A percentile compares a stretch with the other conserved stretches of the same genome.
Conservation (phyloP, 2,888 invertebrate genomes). For the Hedya salicella region DNA sequence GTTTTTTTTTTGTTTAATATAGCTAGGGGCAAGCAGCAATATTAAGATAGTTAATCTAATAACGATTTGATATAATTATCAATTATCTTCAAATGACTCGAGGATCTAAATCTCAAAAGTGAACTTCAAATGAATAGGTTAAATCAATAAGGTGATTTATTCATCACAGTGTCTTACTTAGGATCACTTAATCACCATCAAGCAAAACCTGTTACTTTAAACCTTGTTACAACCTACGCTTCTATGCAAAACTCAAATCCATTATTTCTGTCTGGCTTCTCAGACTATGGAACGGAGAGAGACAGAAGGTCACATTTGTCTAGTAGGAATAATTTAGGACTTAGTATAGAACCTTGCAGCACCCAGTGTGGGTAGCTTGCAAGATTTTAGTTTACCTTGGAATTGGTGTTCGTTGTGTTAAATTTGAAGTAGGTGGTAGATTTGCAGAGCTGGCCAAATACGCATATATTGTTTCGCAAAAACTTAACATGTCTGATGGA, state of each 20-base stretch:
- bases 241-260: slow-evolving; percentile 19
- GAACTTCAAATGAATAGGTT: slow-evolving; percentile 16
- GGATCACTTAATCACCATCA: slow-evolving; percentile 28
- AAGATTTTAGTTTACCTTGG: slow-evolving; percentile 51
- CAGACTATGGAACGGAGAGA: slow-evolving; percentile 18
- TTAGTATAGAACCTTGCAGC: slow-evolving; percentile 65
- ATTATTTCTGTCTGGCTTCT: slow-evolving; percentile 30
- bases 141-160: slow-evolving; percentile 21
- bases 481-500: not conserved
- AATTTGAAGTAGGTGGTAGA: slow-evolving; percentile 28
- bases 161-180: slow-evolving; percentile 20
- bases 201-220: slow-evolving; percentile 30
- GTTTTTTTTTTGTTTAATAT: no score
- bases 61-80: no score
- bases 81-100: slow-evolving; percentile 1
- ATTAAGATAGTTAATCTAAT: no score
- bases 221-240: slow-evolving; percentile 37
- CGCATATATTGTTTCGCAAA: not conserved
- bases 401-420: slow-evolving; percentile 37
- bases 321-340: slow-evolving; percentile 59
- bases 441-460: slow-evolving; percentile 5
- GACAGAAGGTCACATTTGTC: slow-evolving; percentile 33
- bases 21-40: no score
- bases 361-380: slow-evolving; percentile 60
- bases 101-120: not conserved